A percentile compares a stretch with the other conserved stretches of the same genome.
phyloP scores from a whole-genome alignment of 2,888 invertebrate genomes.

The Rhogogaster chlorosoma region DNA sequence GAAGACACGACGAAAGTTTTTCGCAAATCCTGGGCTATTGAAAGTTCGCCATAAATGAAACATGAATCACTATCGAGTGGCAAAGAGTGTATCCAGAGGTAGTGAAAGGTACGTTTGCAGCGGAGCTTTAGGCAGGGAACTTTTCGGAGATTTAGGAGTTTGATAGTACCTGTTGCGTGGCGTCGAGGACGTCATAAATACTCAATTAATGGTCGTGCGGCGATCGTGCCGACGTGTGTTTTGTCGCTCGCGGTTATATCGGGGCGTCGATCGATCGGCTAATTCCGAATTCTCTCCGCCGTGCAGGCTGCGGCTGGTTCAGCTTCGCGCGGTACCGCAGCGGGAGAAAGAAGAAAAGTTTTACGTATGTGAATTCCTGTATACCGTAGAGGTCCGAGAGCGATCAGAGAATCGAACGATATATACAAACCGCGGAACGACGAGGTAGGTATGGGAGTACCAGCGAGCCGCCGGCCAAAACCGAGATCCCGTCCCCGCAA shows the following conservation, averaged over 20 bases:
- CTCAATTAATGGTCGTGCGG: slow-evolving; percentile 39
- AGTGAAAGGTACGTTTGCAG: slow-evolving; percentile 1
- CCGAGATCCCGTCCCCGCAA: slow-evolving; percentile 29
- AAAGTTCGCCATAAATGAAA: neutral
- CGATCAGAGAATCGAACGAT: slow-evolving; percentile 32
- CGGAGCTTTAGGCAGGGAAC: slow-evolving; percentile 34
- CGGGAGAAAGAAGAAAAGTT: slow-evolving; percentile 14
- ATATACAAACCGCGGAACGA: neutral
- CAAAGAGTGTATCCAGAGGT: neutral
- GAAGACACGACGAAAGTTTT: neutral
- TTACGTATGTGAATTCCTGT: slow-evolving; percentile 8
- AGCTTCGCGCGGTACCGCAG: neutral
- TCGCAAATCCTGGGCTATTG: too few species aligned
- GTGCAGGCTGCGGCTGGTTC: neutral
- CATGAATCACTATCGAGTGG: neutral
- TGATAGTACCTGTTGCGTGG: slow-evolving; percentile 46
- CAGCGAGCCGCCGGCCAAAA: slow-evolving; percentile 27
- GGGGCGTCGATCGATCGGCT: slow-evolving; percentile 41
- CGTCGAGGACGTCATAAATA: slow-evolving; percentile 46
- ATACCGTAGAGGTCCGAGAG: neutral
- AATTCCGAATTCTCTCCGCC: slow-evolving; percentile 37
- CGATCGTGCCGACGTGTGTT: slow-evolving; percentile 40
- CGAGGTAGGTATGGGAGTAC: neutral
- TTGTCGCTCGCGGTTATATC: slow-evolving; percentile 40
- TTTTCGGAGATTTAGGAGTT: slow-evolving; percentile 36